Conservation (phyloP, 2,113 vertebrate species). For the Ploceus nigricollis region DNA sequence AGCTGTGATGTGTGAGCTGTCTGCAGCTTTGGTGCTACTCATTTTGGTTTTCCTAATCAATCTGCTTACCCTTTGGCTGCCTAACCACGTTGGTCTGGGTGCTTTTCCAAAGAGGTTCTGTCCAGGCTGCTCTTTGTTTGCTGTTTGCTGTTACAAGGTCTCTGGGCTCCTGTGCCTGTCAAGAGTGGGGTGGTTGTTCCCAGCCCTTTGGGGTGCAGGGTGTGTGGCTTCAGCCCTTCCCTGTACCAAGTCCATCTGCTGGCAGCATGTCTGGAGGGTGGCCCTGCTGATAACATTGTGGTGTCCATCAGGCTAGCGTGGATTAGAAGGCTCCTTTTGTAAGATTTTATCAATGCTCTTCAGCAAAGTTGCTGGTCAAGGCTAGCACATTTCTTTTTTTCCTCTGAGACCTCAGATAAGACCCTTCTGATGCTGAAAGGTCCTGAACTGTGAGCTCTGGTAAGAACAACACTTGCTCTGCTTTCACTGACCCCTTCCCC, state of each 20-base stretch:
- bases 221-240: not conserved
- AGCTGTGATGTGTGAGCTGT: not conserved
- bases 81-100: fast-evolving
- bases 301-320: not conserved
- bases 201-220: fast-evolving
- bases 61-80: not conserved
- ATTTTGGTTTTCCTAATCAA: not conserved
- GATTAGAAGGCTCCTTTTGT: not conserved
- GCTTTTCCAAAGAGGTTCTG: not conserved
- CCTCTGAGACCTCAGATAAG: not conserved
- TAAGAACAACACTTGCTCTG: not conserved
- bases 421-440: not conserved
- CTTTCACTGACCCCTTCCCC: not conserved
- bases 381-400: not conserved
- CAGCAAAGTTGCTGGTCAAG: not conserved
- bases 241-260: fast-evolving
- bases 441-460: not conserved
- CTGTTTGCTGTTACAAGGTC: not conserved
- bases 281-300: not conserved
- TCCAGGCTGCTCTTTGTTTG: not conserved
- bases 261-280: not conserved
- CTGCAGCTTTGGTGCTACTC: not conserved
- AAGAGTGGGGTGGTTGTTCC: not conserved
- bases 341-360: not conserved
- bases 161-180: not conserved